A percentile compares a stretch with the other conserved stretches of the same genome.
These are phyloP conservation scores for Acrocephalus scirpaceus DNA, from an alignment of 2,797 vertebrate genomes.

Conservation along the genomic window DNA sequence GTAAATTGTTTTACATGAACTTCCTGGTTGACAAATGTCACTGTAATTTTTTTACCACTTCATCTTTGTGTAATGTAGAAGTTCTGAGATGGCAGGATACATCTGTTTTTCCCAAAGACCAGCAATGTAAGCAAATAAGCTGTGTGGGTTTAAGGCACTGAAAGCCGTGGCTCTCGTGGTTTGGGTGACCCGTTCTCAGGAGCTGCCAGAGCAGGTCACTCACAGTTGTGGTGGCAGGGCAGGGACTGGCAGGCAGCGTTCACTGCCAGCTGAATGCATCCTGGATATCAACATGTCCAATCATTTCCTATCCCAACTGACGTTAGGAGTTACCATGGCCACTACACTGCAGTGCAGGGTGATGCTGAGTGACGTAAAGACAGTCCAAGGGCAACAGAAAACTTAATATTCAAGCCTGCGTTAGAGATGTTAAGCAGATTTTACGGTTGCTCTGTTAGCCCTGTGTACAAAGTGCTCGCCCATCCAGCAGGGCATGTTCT, in stretches of 20 bases:
- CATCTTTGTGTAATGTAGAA: neutral
- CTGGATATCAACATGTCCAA: neutral
- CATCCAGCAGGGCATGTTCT: neutral
- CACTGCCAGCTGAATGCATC: neutral
- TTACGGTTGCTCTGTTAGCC: neutral
- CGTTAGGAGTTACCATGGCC: neutral
- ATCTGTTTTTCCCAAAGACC: neutral
- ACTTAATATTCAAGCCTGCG: neutral
- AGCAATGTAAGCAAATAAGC: neutral
- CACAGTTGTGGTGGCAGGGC: fast-evolving
- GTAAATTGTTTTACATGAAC: neutral
- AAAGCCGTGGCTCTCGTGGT: neutral
- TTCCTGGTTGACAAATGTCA: neutral
- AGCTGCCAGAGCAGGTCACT: neutral
- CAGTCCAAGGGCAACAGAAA: neutral
- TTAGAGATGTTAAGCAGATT: neutral
- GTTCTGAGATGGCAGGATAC: neutral
- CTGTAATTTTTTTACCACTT: neutral
- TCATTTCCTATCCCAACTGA: neutral
- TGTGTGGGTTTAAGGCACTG: neutral
- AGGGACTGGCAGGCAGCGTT: neutral
- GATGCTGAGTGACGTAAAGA: neutral
- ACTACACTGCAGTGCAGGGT: fast-evolving
- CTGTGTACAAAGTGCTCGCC: neutral
- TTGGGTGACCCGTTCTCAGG: neutral